phyloP scores from a whole-genome alignment of 2,113 vertebrate species.

The Caranx ignobilis region DNA sequence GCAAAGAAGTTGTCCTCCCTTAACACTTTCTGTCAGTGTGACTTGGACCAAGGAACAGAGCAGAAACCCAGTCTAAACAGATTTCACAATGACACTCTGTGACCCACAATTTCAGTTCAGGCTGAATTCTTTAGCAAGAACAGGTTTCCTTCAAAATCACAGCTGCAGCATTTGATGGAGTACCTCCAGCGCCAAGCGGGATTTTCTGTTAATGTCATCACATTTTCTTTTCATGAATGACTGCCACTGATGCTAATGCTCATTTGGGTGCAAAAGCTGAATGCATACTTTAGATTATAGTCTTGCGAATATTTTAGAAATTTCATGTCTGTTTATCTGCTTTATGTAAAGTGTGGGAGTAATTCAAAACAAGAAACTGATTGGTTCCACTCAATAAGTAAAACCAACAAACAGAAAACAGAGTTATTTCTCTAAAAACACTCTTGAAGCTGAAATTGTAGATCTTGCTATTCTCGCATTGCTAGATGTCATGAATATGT shows the following conservation, averaged over 20 bases:
- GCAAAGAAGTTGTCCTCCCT: slow-evolving; percentile 1
- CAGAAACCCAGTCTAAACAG: slow-evolving; percentile 28
- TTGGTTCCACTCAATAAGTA: not conserved
- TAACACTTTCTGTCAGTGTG: slow-evolving; percentile 18
- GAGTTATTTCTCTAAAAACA: not conserved
- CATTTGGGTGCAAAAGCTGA: not conserved
- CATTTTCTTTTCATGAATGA: slow-evolving; percentile 2
- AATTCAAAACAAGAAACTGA: not conserved
- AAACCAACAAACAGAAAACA: not conserved
- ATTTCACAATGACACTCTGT: slow-evolving; percentile 19
- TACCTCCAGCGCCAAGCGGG: not conserved
- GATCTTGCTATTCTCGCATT: not conserved
- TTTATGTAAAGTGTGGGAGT: slow-evolving; percentile 8
- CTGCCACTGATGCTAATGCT: slow-evolving; percentile 7
- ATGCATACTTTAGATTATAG: slow-evolving; percentile 6
- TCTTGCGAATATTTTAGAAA: not conserved
- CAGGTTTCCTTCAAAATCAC: slow-evolving; percentile 23
- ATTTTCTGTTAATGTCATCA: slow-evolving; percentile 1
- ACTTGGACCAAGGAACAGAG: slow-evolving; percentile 18
- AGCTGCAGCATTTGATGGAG: slow-evolving; percentile 14
- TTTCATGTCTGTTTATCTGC: slow-evolving; percentile 6
- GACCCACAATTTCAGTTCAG: slow-evolving; percentile 7
- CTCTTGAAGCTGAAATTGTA: not conserved
- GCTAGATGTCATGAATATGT: not conserved
- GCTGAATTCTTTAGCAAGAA: not conserved